Base-by-base conservation (phyloP, 2,797 vertebrate genomes). In the Acomys russatus region DNA sequence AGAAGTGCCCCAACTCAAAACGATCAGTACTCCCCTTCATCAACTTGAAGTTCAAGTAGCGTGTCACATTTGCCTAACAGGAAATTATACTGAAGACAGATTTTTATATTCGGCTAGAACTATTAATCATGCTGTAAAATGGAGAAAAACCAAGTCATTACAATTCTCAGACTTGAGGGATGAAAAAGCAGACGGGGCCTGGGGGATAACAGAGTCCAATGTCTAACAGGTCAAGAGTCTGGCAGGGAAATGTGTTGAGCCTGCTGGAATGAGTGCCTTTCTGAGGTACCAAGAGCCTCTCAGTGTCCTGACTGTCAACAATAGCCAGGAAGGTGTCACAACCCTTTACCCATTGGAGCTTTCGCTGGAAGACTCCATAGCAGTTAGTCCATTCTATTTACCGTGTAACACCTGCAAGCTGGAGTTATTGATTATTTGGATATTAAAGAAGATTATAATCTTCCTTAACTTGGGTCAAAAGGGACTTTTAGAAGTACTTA, bases 1-100 rank as follows among this genome's bases (percentile, higher is more conserved):
- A 33, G 51, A 80, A 74, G 61, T 76, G 5, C 76, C 91, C 28
- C 73, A 11, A 73, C 54, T 54, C 30, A 59, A 77, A 82, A 44
- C 76, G 71, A 38, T 78, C 78, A 76, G 82, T 25, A 28, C 35
- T 63, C 79, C 6, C 59, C n/a, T 89, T 92, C 23, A 76, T 91
- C 73, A 51, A 1, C 28, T 54, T 74, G 38, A 88, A 92, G 92
- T 85, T 90, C 82, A 64, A 92, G 61, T 35, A 59, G 1, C 54
- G 0, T 49, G 61, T 91, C 90, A 94, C 68, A 84, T 94, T 95
- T 96, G 79, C 92, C 84, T 92, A 90, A 86, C 88, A 88, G 91
- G 22, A 87, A 51, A 30, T 92, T 80, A 77, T 64, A 86, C 2
- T 0, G 0, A 59, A 85, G 89, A 56, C 35, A 71, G 54, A 83